Base-by-base conservation (phyloP, 1,140 invertebrate genomes). In the Tetramorium parvispinum region DNA sequence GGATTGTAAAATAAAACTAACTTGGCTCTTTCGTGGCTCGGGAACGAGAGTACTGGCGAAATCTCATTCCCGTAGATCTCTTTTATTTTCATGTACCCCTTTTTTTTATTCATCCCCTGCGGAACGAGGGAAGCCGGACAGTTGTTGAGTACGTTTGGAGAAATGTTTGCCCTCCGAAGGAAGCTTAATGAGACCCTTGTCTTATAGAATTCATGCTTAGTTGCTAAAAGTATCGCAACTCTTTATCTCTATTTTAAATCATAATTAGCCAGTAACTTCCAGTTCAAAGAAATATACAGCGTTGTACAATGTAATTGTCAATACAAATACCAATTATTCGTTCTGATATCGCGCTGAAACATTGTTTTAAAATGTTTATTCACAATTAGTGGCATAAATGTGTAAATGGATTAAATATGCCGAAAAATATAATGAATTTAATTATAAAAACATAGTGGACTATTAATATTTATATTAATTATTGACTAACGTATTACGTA, bases 1-100 rank as follows among this genome's bases (percentile, higher is more conserved):
- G 94, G 94, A 95, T 95, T 95, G 95, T 95, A 95, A 95, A 95
- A 95, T 95, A 95, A 95, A 95, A 95, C 95, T 94, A 95, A 95
- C 94, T 95, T 94, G 94, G 93, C 94, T 94, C 89, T 95, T 93
- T 95, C 92, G 93, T 93, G 92, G 91, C 92, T 89, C 90, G 91
- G 86, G 89, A 90, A 92, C 90, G 86, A 13, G 91, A 93, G 92
- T 92, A 93, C 92, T 87, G 85, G 85, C 91, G 92, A 94, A 95
- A 95, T 94, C 93, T 94, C 93, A 95, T 95, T 95, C 92, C 93
- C 93, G 88, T 89, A 91, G 92, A 93, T 92, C 91, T 91, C 89
- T 88, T 91, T 81, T 92, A 93, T 93, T 92, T 92, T 86, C 86
- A 90, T 91, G 85, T 79, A 90, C 68, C 75, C 88, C 40, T 87